Conservation (phyloP, 2,888 invertebrate genomes). For the Lasioglossum figueresi region DNA sequence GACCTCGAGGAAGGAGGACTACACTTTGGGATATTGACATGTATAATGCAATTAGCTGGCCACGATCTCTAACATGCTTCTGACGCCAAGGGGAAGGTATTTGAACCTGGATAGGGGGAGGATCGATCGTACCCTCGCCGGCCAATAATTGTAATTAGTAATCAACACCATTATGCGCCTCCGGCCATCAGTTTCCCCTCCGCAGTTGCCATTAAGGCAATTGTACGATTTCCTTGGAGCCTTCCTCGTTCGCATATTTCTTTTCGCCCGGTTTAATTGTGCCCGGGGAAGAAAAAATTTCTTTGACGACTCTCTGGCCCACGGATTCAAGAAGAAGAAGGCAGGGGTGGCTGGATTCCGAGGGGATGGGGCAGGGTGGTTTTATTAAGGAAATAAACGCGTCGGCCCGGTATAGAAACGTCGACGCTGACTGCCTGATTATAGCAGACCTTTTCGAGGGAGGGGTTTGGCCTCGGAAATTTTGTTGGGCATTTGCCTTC, state of each 20-base stretch:
- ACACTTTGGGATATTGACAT: constrained; percentile 71
- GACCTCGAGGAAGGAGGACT: constrained; percentile 45
- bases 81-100: constrained; percentile 61
- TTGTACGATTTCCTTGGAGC: constrained; percentile 61
- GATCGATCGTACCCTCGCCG: constrained; percentile 71
- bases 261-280: constrained; percentile 41
- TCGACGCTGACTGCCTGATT: constrained; percentile 82
- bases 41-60: constrained; percentile 72
- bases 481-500: constrained; percentile 1
- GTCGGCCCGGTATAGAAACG: constrained; percentile 78
- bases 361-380: constrained; percentile 8
- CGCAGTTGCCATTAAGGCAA: constrained; percentile 59
- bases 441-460: constrained; percentile 50
- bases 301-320: constrained; percentile 41
- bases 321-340: not conserved
- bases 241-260: constrained; percentile 44
- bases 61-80: constrained; percentile 66
- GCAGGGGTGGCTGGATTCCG: not conserved
- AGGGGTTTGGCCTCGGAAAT: constrained; percentile 10
- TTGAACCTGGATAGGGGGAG: constrained; percentile 58
- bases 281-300: constrained; percentile 28
- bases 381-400: constrained; percentile 50
- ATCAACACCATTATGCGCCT: constrained; percentile 75
- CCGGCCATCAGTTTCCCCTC: constrained; percentile 63
- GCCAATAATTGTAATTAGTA: constrained; percentile 78